Evolutionary conservation across 2,113 vertebrate genomes (phyloP).

Genomic region (Oncorhynchus tshawytscha): DNA sequence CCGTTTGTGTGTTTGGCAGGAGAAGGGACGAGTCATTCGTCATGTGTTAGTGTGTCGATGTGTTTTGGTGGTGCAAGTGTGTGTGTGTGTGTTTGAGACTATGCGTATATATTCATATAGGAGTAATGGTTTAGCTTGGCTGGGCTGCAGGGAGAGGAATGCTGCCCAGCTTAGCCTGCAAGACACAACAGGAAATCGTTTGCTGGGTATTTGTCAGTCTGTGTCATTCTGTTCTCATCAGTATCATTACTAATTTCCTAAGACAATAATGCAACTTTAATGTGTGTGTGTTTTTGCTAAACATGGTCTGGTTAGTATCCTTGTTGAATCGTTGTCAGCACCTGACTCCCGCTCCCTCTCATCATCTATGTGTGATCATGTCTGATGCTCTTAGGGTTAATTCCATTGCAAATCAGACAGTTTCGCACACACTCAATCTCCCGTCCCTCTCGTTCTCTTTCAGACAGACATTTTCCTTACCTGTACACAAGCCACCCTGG

Average conservation of each 20-base stretch:
- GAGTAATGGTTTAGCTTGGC: slow-evolving; percentile 29
- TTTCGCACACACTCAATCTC: not conserved
- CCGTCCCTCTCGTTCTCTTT: not conserved
- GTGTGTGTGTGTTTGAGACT: not conserved
- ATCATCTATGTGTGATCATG: slow-evolving; percentile 10
- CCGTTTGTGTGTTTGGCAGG: not conserved
- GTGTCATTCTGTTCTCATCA: not conserved
- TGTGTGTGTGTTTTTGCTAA: not conserved
- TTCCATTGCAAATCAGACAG: slow-evolving; percentile 47
- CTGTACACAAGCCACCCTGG: slow-evolving; percentile 88
- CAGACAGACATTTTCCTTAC: slow-evolving; percentile 61
- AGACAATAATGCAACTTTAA: not conserved
- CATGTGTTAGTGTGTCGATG: slow-evolving; percentile 7
- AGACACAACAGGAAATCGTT: slow-evolving; percentile 14
- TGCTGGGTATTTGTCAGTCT: not conserved
- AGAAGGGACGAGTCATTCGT: not conserved
- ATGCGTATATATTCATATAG: not conserved
- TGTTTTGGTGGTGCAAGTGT: not conserved
- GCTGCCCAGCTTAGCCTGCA: slow-evolving; percentile 8
- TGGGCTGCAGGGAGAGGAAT: slow-evolving; percentile 13
- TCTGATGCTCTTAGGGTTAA: slow-evolving; percentile 18
- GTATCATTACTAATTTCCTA: not conserved
- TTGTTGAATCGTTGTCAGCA: not conserved
- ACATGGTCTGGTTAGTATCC: not conserved
- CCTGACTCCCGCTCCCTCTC: not conserved